Base-by-base conservation (phyloP, 2,113 vertebrate species). In the Mus pahari region DNA sequence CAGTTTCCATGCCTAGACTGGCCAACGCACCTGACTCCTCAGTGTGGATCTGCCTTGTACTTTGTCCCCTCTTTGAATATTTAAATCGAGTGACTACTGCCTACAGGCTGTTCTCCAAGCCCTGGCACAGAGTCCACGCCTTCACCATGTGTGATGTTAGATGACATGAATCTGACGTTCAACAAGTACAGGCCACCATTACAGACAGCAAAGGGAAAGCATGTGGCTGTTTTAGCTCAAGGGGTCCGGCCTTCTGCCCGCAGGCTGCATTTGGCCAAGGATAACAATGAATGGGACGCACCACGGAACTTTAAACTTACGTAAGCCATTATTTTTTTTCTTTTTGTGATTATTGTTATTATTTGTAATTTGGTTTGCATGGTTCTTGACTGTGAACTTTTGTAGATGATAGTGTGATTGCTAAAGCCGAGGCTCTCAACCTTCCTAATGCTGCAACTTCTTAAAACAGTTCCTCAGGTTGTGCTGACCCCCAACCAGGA, bases 31-130 rank as follows among this genome's bases (percentile, higher is more conserved):
- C 53, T 5, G 66, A 45, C 58, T 7, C 71, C 1, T 19, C 26
- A 17, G n/a, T 3, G 1, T 12, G 1, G 1, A 39, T 68, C 16
- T 28, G 73, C 66, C 42, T 62, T n/a, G 24, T 7, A 53, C 74
- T 94, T 91, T 22, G 55, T 45, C 75, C 74, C 79, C 28, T 94
- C 87, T 86, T 31, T 42, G 92, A 79, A 58, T 22, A 79, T 17
- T 86, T 71, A 66, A 31, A 16, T 0, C 1, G 17, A 60, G 2
- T 42, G 33, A 50, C 64, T 70, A 31, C 45, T 42, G 36, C 11
- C 10, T 17, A 24, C 22, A 77, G 36, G 45, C 5, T 14, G 39
- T 39, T 31, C 48, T 42, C 50, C 19, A 55, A 48, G 33, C 20
- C 50, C 87, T 71, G 45, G 48, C 17, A 50, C 11, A 53, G 13